phyloP scores from a whole-genome alignment of 2,113 vertebrate species.

The Cygnus atratus region DNA sequence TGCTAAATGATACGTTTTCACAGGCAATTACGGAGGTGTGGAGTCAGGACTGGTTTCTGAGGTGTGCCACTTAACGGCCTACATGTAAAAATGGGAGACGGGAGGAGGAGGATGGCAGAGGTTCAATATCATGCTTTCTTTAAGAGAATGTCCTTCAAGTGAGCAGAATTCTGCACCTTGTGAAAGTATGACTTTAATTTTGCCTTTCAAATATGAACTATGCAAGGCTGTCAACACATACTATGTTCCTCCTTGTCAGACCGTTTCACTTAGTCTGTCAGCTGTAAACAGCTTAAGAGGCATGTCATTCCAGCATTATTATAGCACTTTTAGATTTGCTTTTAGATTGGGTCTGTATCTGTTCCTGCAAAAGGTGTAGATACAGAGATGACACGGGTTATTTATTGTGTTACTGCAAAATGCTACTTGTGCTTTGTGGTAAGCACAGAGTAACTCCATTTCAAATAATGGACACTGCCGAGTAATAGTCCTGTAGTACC shows the following conservation, averaged over 20 bases:
- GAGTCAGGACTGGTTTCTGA: slow-evolving; percentile 46
- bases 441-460: slow-evolving; percentile 44
- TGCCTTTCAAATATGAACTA: slow-evolving; percentile 71
- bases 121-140: slow-evolving; percentile 42
- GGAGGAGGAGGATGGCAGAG: slow-evolving; percentile 18
- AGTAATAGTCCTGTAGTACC: slow-evolving; percentile 44
- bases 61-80: slow-evolving; percentile 51
- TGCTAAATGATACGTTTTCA: slow-evolving; percentile 64
- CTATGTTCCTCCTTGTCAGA: slow-evolving; percentile 66
- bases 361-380: slow-evolving; percentile 53
- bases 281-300: slow-evolving; percentile 76
- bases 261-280: slow-evolving; percentile 68
- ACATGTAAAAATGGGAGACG: slow-evolving; percentile 7
- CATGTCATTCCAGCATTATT: slow-evolving; percentile 71
- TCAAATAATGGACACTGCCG: slow-evolving; percentile 23
- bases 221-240: slow-evolving; percentile 60
- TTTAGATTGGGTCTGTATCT: slow-evolving; percentile 66
- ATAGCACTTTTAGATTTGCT: slow-evolving; percentile 69
- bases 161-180: slow-evolving; percentile 44
- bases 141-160: slow-evolving; percentile 64
- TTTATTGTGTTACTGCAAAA: slow-evolving; percentile 72
- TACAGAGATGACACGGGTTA: slow-evolving; percentile 64
- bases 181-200: slow-evolving; percentile 73
- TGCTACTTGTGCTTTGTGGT: slow-evolving; percentile 44
- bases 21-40: slow-evolving; percentile 48